Conservation (phyloP, 2,888 invertebrate genomes). For the Scaptomyza tumidula region DNA sequence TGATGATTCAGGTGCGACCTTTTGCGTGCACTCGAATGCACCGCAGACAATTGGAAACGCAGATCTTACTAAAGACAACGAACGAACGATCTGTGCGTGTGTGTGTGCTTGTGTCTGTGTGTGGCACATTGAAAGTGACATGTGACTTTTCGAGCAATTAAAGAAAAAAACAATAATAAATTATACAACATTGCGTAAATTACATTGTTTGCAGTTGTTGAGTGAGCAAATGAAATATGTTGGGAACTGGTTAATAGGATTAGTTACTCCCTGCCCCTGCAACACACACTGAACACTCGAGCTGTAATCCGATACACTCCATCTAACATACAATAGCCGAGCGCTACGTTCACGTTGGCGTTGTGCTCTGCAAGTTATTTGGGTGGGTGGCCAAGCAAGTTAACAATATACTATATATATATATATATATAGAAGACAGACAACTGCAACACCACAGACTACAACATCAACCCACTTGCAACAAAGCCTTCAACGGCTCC, state of each 20-base stretch:
- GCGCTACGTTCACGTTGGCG: constrained; percentile 22
- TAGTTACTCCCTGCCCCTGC: constrained; percentile 32
- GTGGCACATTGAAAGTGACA: constrained; percentile 11
- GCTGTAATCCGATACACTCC: constrained; percentile 69
- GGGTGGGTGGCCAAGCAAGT: constrained; percentile 66
- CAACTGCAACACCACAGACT: not conserved
- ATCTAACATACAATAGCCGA: constrained; percentile 66
- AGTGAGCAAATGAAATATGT: not conserved
- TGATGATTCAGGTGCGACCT: constrained; percentile 52
- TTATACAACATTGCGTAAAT: constrained; percentile 26
- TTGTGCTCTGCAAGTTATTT: constrained; percentile 65
- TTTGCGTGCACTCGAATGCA: constrained; percentile 36
- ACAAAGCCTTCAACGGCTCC: constrained; percentile 57
- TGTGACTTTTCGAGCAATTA: constrained; percentile 55
- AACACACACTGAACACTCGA: constrained; percentile 8
- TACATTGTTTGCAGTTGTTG: constrained; percentile 13
- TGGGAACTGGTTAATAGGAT: constrained; percentile 51
- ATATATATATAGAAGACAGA: constrained; percentile 52
- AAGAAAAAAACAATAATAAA: constrained; percentile 25
- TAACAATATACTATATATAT: constrained; percentile 12
- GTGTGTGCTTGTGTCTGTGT: not conserved
- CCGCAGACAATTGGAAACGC: constrained; percentile 13
- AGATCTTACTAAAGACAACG: constrained; percentile 25
- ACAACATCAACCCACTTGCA: constrained; percentile 12
- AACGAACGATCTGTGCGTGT: constrained; percentile 26